Base-by-base conservation (phyloP, 1,140 invertebrate genomes). In the Goniozus legneri region DNA sequence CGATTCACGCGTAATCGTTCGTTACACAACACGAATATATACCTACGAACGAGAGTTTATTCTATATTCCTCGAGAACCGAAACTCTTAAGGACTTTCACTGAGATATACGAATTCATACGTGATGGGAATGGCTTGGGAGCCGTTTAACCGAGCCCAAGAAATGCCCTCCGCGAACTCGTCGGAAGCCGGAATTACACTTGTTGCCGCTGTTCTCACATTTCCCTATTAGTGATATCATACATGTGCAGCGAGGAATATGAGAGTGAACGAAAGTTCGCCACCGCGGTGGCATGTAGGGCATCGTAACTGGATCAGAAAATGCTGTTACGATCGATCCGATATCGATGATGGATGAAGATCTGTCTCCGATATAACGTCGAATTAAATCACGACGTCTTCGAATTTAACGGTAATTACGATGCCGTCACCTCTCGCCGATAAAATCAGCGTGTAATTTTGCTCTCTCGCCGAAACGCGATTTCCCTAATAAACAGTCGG, bases 11-110 rank as follows among this genome's bases (percentile, higher is more conserved):
- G 50, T 57, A 66, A 63, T 64, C 49, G 14, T 36, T 48, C 52
- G 46, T 71, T 70, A 60, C 67, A 64, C 68, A 71, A 73, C 59
- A 47, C 19, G 52, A 60, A 63, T 68, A 60, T 47, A 62, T 62
- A 38, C 56, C 60, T 64, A 45, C 52, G 53, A 56, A 65, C 60
- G 53, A 71, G 50, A 47, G 48, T 53, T 63, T 57, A 62, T 64
- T 71, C 59, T 44, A 61, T 68, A 68, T 69, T 70, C 60, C 15
- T 40, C 15, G 38, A 62, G 52, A 60, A 54, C 42, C 38, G 42
- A 52, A 49, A 61, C 52, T 65, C n/a, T 41, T 60, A 44, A 61
- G 37, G 48, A 71, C 71, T 74, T 73, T 71, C 69, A 73, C 70
- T 69, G 50, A 42, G 49, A 58, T 60, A 41, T 39, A 27, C 56